Base-by-base conservation (phyloP, 2,888 invertebrate genomes). In the Diadromus collaris region DNA sequence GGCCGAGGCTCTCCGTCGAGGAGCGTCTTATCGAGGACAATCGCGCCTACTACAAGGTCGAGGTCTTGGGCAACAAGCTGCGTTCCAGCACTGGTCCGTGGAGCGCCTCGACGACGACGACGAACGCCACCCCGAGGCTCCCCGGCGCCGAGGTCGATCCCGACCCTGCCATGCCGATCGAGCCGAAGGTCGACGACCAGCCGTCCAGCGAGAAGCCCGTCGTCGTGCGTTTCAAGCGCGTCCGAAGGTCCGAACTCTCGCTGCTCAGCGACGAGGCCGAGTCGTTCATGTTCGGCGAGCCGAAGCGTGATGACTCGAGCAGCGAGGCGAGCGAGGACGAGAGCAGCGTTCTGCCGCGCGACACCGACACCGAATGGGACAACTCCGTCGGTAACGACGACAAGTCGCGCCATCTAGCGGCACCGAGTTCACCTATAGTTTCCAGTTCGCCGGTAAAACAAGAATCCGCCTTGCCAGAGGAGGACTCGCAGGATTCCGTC, bases 231-330 rank as follows among this genome's bases (percentile, higher is more conserved):
- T 95, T 96, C 85, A 94, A 94, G 69, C 95, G 95, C 81, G 94
- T 96, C 21, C 92, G 96, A 5, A 93, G 94, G 65, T 95, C 96
- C 0, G 96, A 96, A 89, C 87, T 97, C 65, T 94, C 95, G 0
- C 93, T 95, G 65, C 90, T 97, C 63, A 96, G 96, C 86, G 96
- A 96, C 84, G 97, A 97, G 89, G 97, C 97, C 0, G 96, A 96
- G 85, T 96, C 95, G 84, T 97, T 97, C 88, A 95, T 97, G 94
- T 97, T 97, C 87, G 91, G 92, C 5, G 92, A 92, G 76, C 95
- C 96, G 0, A 94, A 93, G 83, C 92, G 94, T 51, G 94, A 94
- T 21, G 94, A 94, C 0, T 89, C 91, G 1, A 92, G 92, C 74
- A 93, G 93, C 27, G 92, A 92, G 13, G 92, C 92, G 0, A 93